Percentiles rank a stretch among this genome's conserved stretches.
Evolutionary conservation across 2,797 vertebrate species (phyloP).

Genomic region (Gallinago nigripennis): DNA sequence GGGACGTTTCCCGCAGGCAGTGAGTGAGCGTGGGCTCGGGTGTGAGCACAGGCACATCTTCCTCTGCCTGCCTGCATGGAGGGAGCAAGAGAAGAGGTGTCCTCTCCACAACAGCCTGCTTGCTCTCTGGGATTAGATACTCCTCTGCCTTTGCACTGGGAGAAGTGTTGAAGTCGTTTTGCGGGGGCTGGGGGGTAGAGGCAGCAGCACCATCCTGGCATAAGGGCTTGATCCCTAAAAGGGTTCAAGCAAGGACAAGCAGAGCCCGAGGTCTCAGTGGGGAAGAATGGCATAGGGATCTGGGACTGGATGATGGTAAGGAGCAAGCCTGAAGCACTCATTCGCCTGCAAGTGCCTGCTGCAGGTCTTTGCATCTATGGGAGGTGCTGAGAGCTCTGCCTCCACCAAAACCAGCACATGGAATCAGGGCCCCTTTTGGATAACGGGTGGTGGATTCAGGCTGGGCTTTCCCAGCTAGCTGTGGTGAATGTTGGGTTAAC

Average conservation of each 20-base stretch:
- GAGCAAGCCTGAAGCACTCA: not conserved
- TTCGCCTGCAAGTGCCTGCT: not conserved
- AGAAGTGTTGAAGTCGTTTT: not conserved
- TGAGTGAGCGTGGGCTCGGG: fast-evolving
- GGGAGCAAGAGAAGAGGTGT: not conserved
- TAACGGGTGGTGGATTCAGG: fast-evolving
- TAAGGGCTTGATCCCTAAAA: not conserved
- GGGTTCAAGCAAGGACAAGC: not conserved
- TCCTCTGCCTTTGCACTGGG: not conserved
- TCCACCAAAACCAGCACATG: not conserved
- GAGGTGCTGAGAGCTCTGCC: not conserved
- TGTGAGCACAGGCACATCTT: fast-evolving
- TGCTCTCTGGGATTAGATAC: not conserved
- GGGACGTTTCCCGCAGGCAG: not conserved
- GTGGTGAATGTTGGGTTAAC: fast-evolving
- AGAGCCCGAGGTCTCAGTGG: fast-evolving
- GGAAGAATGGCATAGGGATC: not conserved
- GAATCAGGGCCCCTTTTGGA: not conserved
- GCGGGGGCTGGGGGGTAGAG: fast-evolving
- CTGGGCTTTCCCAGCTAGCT: not conserved
- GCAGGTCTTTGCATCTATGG: not conserved
- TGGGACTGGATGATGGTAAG: not conserved
- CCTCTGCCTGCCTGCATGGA: not conserved
- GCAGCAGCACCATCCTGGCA: not conserved
- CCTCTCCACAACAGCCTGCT: not conserved